phyloP scores from a whole-genome alignment of 2,888 invertebrate genomes.

The Darwinula stevensoni region DNA sequence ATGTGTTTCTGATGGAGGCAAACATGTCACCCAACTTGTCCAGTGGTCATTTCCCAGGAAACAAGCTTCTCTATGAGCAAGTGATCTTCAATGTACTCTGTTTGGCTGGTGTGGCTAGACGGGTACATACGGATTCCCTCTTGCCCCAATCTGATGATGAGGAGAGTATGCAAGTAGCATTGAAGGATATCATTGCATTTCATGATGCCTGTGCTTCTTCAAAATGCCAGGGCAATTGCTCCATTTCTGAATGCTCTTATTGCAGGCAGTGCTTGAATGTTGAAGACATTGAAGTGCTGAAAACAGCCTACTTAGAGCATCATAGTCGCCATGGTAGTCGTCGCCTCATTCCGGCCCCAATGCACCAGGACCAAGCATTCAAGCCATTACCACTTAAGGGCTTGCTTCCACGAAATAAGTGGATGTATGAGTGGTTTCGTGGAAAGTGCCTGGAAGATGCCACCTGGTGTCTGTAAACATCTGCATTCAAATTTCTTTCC shows the following conservation, averaged over 20 bases:
- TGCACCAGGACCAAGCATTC: conserved; percentile 1
- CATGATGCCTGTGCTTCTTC: conserved; percentile 29
- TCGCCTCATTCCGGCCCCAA: conserved; percentile 40
- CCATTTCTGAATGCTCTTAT: conserved; percentile 32
- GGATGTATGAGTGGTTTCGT: conserved; percentile 55
- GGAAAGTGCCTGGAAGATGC: conserved; percentile 46
- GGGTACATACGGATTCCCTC: not conserved
- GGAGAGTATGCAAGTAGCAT: not conserved
- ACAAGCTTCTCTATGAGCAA: conserved; percentile 60
- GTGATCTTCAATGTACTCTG: conserved; percentile 54
- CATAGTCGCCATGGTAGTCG: conserved; percentile 44
- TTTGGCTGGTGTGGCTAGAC: conserved; percentile 32
- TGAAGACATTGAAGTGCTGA: conserved; percentile 25
- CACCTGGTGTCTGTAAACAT: not conserved
- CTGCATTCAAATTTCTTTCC: no score
- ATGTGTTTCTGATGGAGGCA: conserved; percentile 63
- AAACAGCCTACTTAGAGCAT: conserved; percentile 45
- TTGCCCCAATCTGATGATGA: not conserved
- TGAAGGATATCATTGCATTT: conserved; percentile 43
- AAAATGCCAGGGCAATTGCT: conserved; percentile 24
- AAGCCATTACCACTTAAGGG: conserved; percentile 13
- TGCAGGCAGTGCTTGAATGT: conserved; percentile 43
- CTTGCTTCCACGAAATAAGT: conserved; percentile 33
- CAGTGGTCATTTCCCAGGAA: conserved; percentile 67
- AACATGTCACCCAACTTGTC: conserved; percentile 97